A percentile compares a stretch with the other conserved stretches of the same genome.
phyloP scores from a whole-genome alignment of 2,113 vertebrate genomes.

The Paradisaea rubra region DNA sequence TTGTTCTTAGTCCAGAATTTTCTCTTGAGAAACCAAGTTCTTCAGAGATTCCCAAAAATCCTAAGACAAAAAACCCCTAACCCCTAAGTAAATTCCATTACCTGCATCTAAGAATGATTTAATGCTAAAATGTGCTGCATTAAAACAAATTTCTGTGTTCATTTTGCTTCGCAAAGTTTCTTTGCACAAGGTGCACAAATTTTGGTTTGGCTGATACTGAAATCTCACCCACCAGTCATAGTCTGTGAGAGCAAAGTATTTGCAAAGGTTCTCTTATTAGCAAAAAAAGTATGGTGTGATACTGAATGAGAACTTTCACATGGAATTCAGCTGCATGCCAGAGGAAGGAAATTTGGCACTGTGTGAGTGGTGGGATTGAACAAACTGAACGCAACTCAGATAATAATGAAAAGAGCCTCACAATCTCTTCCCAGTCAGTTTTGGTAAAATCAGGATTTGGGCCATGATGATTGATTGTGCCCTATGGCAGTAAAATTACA shows the following conservation, averaged over 20 bases:
- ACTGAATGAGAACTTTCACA: accelerated
- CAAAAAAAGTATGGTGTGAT: background rate
- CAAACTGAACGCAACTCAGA: background rate
- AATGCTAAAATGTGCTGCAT: background rate
- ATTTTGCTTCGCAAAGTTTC: background rate
- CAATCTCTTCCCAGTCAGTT: accelerated
- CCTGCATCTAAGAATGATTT: background rate
- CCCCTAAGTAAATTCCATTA: background rate
- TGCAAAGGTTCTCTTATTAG: background rate
- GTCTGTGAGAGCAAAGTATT: background rate
- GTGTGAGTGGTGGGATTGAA: background rate
- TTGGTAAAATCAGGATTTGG: background rate
- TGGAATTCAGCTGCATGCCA: background rate
- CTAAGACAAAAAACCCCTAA: background rate
- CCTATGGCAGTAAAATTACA: background rate
- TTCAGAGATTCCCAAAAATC: background rate
- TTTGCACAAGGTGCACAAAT: background rate
- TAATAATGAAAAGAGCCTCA: background rate
- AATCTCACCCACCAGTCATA: background rate
- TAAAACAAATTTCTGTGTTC: background rate
- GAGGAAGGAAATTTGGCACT: accelerated
- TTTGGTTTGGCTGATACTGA: background rate
- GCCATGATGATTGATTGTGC: background rate
- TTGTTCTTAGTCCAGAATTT: background rate
- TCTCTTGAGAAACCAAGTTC: background rate